phyloP scores from a whole-genome alignment of 2,888 invertebrate genomes.

The Drosophila incognita region DNA sequence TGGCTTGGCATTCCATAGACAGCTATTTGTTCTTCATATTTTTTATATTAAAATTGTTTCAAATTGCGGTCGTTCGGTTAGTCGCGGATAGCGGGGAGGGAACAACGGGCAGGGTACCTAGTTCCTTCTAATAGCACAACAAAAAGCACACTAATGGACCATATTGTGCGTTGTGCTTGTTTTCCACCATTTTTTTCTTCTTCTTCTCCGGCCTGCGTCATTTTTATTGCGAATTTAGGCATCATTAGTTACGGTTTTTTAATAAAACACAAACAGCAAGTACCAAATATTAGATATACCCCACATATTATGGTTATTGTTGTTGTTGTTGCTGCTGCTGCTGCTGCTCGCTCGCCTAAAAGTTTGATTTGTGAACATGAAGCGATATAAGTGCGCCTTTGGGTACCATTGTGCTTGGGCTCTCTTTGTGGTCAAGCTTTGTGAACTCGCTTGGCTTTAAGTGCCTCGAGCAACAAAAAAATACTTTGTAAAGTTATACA shows the following conservation, averaged over 20 bases:
- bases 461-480: slow-evolving; percentile 53
- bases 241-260: slow-evolving; percentile 81
- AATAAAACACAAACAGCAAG: slow-evolving; percentile 74
- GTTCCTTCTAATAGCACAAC: slow-evolving; percentile 67
- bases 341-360: slow-evolving; percentile 24
- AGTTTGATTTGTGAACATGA: slow-evolving; percentile 77
- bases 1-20: not conserved
- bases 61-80: slow-evolving; percentile 62
- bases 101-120: slow-evolving; percentile 28
- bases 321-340: not conserved
- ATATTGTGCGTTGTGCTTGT: slow-evolving; percentile 72
- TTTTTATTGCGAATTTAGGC: slow-evolving; percentile 81
- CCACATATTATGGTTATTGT: slow-evolving; percentile 11
- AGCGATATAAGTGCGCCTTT: slow-evolving; percentile 74
- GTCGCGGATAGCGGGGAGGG: slow-evolving; percentile 2
- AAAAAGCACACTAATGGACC: slow-evolving; percentile 78
- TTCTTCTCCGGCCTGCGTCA: slow-evolving; percentile 50
- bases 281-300: slow-evolving; percentile 52
- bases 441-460: slow-evolving; percentile 48
- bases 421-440: slow-evolving; percentile 72
- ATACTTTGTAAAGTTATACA: slow-evolving; percentile 64
- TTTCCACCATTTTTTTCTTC: slow-evolving; percentile 1
- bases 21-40: slow-evolving; percentile 28
- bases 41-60: slow-evolving; percentile 81
- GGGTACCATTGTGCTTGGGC: slow-evolving; percentile 71